Percentiles rank a stretch among this genome's conserved stretches.
phyloP scores from a whole-genome alignment of 2,888 invertebrate genomes.

The Oscheius myriophilus region DNA sequence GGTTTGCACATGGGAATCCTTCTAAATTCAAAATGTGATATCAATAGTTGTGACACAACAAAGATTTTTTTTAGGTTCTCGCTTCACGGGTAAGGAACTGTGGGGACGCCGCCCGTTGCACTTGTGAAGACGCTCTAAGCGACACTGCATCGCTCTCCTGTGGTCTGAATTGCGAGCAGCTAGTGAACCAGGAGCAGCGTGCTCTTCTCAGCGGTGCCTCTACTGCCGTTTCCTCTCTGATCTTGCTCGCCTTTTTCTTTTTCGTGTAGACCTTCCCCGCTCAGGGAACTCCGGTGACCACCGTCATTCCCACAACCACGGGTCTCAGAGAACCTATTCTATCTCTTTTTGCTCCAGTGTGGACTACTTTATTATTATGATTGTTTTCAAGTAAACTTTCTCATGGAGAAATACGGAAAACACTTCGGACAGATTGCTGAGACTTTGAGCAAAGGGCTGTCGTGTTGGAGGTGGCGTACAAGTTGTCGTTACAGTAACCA shows the following conservation, averaged over 20 bases:
- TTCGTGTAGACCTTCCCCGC: conserved; percentile 8
- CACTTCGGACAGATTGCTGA: not conserved
- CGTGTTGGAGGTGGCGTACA: conserved; percentile 29
- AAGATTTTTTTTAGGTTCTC: conserved; percentile 45
- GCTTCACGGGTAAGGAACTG: conserved; percentile 45
- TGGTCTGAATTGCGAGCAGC: conserved; percentile 29
- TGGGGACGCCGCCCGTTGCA: conserved; percentile 52
- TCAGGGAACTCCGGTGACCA: conserved; percentile 23
- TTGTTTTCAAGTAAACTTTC: not conserved
- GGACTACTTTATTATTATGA: no score
- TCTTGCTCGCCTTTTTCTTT: not conserved
- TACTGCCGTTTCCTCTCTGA: no score
- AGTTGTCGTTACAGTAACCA: conserved; percentile 58
- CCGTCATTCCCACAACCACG: conserved; percentile 18
- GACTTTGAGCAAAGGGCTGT: conserved; percentile 20
- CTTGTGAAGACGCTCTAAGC: conserved; percentile 44
- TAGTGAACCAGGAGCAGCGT: conserved; percentile 30
- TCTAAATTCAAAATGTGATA: no score
- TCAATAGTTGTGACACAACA: no score
- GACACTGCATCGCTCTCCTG: conserved; percentile 33
- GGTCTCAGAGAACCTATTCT: conserved; percentile 16
- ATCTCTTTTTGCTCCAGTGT: conserved; percentile 1
- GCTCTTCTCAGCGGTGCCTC: not conserved
- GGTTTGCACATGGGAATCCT: no score
- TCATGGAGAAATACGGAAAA: not conserved